These are phyloP conservation scores for Sula dactylatra DNA, from an alignment of 2,113 vertebrate species.

Conservation along the genomic window DNA sequence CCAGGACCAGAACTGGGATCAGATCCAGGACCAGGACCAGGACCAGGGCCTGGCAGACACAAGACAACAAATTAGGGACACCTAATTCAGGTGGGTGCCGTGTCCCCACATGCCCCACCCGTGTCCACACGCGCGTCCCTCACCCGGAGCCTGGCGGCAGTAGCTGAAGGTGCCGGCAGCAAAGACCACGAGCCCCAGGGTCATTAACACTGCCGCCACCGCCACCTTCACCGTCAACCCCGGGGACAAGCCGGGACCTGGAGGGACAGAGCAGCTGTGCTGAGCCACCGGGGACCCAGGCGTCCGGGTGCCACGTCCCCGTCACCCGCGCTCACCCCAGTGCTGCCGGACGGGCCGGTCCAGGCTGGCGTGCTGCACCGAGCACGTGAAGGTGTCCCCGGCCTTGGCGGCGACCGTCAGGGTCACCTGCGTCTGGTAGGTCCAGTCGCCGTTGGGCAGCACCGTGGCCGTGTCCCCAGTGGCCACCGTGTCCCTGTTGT, in stretches of 20 bases:
- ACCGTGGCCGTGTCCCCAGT: background rate
- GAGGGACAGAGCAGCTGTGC: background rate
- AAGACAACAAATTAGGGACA: background rate
- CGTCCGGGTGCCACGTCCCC: fast-evolving
- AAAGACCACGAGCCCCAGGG: background rate
- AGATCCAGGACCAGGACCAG: background rate
- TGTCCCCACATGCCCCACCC: background rate
- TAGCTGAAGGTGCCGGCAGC: background rate
- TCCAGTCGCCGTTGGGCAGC: constrained; percentile 67
- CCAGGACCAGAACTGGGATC: too few species aligned
- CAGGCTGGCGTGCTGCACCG: constrained; percentile 58
- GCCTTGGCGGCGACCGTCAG: background rate
- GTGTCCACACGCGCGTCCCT: background rate
- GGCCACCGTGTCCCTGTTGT: background rate
- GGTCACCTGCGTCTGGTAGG: constrained; percentile 55
- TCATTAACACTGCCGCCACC: background rate
- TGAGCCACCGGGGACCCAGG: background rate
- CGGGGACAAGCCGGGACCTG: background rate
- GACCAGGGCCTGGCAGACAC: background rate
- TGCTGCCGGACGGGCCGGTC: background rate
- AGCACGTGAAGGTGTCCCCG: constrained; percentile 62
- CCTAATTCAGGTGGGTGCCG: background rate
- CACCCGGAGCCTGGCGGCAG: background rate
- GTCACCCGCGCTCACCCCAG: constrained; percentile 67
- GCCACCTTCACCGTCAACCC: background rate